These are phyloP conservation scores for Percina caprodes DNA, from an alignment of 2,113 vertebrate species.

Conservation along the genomic window DNA sequence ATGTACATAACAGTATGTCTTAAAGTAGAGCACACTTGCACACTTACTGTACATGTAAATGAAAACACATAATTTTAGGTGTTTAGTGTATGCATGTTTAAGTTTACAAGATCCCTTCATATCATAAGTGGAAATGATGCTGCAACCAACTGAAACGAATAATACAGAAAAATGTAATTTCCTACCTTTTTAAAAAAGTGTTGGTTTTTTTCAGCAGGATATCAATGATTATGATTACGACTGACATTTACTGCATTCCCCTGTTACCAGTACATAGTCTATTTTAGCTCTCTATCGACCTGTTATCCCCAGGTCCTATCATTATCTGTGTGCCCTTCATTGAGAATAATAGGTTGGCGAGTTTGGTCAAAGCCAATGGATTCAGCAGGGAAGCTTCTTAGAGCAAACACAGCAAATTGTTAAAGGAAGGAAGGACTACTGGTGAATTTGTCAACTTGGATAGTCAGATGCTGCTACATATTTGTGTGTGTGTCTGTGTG, in stretches of 20 bases:
- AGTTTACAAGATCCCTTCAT: not conserved
- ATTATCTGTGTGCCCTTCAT: constrained; percentile 63
- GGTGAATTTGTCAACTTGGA: constrained; percentile 62
- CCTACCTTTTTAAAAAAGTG: not conserved
- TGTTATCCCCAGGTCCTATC: constrained; percentile 48
- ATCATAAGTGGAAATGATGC: constrained; percentile 3
- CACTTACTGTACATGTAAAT: constrained; percentile 1
- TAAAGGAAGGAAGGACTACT: constrained; percentile 59
- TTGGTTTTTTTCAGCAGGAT: not conserved
- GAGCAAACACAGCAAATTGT: constrained; percentile 74
- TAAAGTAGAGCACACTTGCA: not conserved
- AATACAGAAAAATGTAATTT: constrained; percentile 23
- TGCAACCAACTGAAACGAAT: constrained; percentile 5
- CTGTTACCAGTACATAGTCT: constrained; percentile 20
- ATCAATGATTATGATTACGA: constrained; percentile 49
- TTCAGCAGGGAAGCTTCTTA: constrained; percentile 66
- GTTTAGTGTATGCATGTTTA: not conserved
- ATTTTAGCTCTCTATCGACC: constrained; percentile 63
- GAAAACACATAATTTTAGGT: not conserved
- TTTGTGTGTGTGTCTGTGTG: constrained; percentile 38
- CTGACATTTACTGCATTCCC: constrained; percentile 59
- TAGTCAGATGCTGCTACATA: constrained; percentile 47
- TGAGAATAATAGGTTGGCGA: constrained; percentile 68
- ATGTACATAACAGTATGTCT: constrained; percentile 42
- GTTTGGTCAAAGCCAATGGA: constrained; percentile 67